A percentile compares a stretch with the other conserved stretches of the same genome.
These are phyloP conservation scores for Dorcus parallelipipedus DNA, from an alignment of 2,888 invertebrate genomes.

Conservation along the genomic window DNA sequence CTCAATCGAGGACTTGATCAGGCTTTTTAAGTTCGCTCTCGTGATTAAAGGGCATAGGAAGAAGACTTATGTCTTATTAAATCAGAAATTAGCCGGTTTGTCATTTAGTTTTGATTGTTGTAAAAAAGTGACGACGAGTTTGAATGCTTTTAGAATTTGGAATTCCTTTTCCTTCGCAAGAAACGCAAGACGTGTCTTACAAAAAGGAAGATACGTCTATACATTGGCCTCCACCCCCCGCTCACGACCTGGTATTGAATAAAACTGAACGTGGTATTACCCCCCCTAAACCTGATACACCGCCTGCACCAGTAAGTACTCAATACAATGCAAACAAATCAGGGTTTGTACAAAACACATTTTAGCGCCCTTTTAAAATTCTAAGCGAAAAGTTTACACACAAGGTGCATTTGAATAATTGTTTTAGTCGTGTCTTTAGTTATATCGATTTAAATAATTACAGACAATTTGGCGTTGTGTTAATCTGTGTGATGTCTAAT, in stretches of 20 bases:
- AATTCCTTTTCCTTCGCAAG: slow-evolving; percentile 31
- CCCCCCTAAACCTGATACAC: slow-evolving; percentile 52
- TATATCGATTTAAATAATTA: too few species aligned
- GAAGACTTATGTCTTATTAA: slow-evolving; percentile 50
- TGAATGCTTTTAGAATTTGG: slow-evolving; percentile 32
- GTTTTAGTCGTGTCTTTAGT: too few species aligned
- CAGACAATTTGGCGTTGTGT: background rate
- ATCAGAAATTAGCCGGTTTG: slow-evolving; percentile 51
- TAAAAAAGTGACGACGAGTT: too few species aligned
- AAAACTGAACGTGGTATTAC: slow-evolving; percentile 26
- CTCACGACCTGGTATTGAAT: slow-evolving; percentile 21
- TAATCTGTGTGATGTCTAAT: slow-evolving; percentile 1
- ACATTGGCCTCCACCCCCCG: slow-evolving; percentile 33
- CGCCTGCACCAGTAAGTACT: slow-evolving; percentile 45
- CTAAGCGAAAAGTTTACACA: too few species aligned
- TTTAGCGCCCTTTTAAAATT: too few species aligned
- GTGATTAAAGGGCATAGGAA: slow-evolving; percentile 42
- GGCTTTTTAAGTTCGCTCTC: slow-evolving; percentile 41
- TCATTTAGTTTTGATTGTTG: background rate
- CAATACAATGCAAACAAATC: background rate
- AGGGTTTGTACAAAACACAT: too few species aligned
- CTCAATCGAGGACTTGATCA: slow-evolving; percentile 41
- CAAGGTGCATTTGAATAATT: too few species aligned
- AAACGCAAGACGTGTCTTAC: slow-evolving; percentile 1
- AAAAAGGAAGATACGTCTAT: slow-evolving; percentile 12